These are phyloP conservation scores for Diabrotica balteata DNA, from an alignment of 2,888 invertebrate species.

Conservation along the genomic window DNA sequence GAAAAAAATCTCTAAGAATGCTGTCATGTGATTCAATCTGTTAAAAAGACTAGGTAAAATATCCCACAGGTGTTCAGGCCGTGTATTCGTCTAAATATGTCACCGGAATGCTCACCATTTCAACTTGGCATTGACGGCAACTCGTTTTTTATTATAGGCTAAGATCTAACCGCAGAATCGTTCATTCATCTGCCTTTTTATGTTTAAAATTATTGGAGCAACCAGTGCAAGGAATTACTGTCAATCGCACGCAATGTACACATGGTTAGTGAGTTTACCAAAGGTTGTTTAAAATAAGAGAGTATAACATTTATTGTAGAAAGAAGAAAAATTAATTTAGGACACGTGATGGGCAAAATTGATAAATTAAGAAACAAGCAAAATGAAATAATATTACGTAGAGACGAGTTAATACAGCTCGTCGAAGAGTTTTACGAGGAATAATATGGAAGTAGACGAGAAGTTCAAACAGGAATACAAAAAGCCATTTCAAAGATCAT, in stretches of 20 bases:
- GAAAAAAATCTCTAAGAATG: conserved; percentile 45
- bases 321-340: no score
- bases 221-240: conserved; percentile 13
- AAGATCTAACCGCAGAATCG: conserved; percentile 26
- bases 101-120: conserved; percentile 41
- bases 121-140: conserved; percentile 36
- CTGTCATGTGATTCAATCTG: conserved; percentile 42
- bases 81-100: conserved; percentile 41
- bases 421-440: no score
- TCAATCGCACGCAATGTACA: no score
- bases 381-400: no score
- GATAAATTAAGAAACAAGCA: no score
- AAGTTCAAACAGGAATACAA: no score
- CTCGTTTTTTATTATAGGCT: conserved; percentile 27
- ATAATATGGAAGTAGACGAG: no score
- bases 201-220: conserved; percentile 13
- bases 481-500: no score
- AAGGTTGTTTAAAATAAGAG: conserved; percentile 37
- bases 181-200: conserved; percentile 12
- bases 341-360: no score
- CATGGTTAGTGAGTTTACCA: conserved; percentile 15
- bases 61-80: conserved; percentile 46
- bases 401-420: no score
- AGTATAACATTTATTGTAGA: neutral
- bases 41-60: conserved; percentile 35